Base-by-base conservation (phyloP, 2,888 invertebrate genomes). In the Lasioglossum figueresi region DNA sequence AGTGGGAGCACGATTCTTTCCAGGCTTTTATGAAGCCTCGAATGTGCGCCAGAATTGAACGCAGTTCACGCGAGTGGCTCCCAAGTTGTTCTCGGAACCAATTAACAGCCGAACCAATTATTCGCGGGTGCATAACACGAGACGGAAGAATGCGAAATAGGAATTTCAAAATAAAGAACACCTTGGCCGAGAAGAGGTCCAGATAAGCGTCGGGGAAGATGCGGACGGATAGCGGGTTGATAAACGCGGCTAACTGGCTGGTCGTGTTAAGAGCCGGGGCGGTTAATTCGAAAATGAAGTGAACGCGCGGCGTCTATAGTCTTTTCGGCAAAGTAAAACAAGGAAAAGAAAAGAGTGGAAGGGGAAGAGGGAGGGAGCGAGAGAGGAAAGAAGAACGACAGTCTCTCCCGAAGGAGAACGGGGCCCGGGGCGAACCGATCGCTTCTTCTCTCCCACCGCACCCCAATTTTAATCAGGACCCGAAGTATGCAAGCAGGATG, bases 381-480 rank as follows among this genome's bases (percentile, higher is more conserved):
- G 31, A 78, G 40, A 52, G 66, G 71, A 59, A 74, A 52, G 56
- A 52, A 34, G 43, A 59, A 70, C 48, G 45, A 73, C 68, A 34
- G 79, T 85, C 83, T 85, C 83, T 89, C 88, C 86, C 88, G 88
- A 79, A 89, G 89, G n/a, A 52, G 90, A 89, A 85, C 81, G 90
- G 89, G 88, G 91, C 93, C 91, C 88, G 88, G 91, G 92, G 92
- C 92, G 74, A 92, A 88, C 91, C 91, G 93, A 93, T 94, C 93
- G 91, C 91, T 92, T 88, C 91, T 92, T 88, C 91, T 88, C 88
- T 89, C 86, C 91, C 87, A 91, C 92, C 93, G 93, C 95, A 95
- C 95, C 95, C 95, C 95, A 95, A 95, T 95, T 95, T 95, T 95
- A 95, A 95, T 95, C 95, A 95, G 94, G 93, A 94, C 90, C 89